A percentile compares a stretch with the other conserved stretches of the same genome.
Evolutionary conservation across 2,113 vertebrate species (phyloP).

Genomic region (Channa argus): DNA sequence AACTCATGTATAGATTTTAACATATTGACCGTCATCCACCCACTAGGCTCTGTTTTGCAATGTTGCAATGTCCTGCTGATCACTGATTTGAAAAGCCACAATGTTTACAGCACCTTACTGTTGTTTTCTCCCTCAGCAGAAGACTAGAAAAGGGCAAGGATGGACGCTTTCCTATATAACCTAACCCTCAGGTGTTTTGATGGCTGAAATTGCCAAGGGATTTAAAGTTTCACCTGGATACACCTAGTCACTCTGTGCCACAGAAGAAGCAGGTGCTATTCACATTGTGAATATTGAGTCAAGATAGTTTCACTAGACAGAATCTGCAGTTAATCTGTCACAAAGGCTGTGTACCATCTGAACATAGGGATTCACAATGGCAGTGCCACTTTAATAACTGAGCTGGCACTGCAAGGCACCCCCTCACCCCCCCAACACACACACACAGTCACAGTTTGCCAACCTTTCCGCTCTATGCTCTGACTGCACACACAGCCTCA

Average conservation of each 20-base stretch:
- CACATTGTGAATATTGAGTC: conserved; percentile 25
- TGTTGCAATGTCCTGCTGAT: not conserved
- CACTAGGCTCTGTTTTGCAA: not conserved
- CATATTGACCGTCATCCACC: not conserved
- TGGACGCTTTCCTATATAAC: conserved; percentile 22
- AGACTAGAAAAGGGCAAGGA: conserved; percentile 5
- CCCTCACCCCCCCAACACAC: conserved; percentile 25
- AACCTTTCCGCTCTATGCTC: conserved; percentile 35
- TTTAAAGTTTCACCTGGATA: conserved; percentile 48
- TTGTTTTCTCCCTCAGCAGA: conserved; percentile 12
- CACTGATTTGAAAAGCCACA: conserved; percentile 23
- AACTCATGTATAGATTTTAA: conserved; percentile 19
- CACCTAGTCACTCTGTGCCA: conserved; percentile 19
- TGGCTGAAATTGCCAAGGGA: conserved; percentile 29
- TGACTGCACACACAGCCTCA: conserved; percentile 19
- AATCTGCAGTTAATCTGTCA: conserved; percentile 11
- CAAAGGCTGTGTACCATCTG: conserved; percentile 9
- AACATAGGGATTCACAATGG: conserved; percentile 26
- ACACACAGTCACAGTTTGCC: conserved; percentile 26
- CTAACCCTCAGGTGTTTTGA: conserved; percentile 26
- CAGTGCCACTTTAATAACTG: conserved; percentile 42
- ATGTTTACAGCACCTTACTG: not conserved
- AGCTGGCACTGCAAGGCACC: conserved; percentile 32
- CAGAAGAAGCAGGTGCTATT: conserved; percentile 33
- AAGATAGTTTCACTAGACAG: conserved; percentile 31